phyloP scores from a whole-genome alignment of 2,797 vertebrate genomes.

The Etheostoma perlongum region DNA sequence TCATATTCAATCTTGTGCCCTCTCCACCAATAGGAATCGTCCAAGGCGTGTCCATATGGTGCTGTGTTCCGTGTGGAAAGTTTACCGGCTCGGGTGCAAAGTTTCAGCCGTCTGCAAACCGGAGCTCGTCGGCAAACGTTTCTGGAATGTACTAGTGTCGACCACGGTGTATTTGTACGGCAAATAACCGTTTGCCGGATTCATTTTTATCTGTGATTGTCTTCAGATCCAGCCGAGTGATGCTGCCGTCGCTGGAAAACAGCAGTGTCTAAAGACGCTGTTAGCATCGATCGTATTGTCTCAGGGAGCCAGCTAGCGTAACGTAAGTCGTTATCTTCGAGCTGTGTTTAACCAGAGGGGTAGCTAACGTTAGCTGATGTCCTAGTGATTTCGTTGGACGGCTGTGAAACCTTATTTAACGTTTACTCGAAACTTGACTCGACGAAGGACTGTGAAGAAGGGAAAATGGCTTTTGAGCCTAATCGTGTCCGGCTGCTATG shows the following conservation, averaged over 20 bases:
- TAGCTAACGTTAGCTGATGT: constrained; percentile 41
- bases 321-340: constrained; percentile 40
- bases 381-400: neutral
- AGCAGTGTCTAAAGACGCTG: constrained; percentile 26
- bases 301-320: constrained; percentile 64
- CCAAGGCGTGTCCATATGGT: constrained; percentile 54
- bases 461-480: constrained; percentile 88
- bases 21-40: constrained; percentile 54
- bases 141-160: constrained; percentile 19
- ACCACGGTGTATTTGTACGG: neutral
- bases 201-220: neutral
- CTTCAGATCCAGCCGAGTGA: constrained; percentile 11
- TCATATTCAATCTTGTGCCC: neutral
- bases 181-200: neutral
- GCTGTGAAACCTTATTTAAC: neutral
- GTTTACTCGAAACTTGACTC: constrained; percentile 25
- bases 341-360: constrained; percentile 16
- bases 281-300: constrained; percentile 70
- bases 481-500: constrained; percentile 92
- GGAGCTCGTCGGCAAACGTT: constrained; percentile 58
- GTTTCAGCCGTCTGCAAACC: constrained; percentile 95
- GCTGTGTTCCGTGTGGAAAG: constrained; percentile 96
- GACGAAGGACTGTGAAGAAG: constrained; percentile 7
- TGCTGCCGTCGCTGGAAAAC: constrained; percentile 18
- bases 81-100: constrained; percentile 97